Percentiles rank a stretch among this genome's conserved stretches.
Conservation (phyloP, 2,113 vertebrate genomes). For the Eonycteris spelaea region DNA sequence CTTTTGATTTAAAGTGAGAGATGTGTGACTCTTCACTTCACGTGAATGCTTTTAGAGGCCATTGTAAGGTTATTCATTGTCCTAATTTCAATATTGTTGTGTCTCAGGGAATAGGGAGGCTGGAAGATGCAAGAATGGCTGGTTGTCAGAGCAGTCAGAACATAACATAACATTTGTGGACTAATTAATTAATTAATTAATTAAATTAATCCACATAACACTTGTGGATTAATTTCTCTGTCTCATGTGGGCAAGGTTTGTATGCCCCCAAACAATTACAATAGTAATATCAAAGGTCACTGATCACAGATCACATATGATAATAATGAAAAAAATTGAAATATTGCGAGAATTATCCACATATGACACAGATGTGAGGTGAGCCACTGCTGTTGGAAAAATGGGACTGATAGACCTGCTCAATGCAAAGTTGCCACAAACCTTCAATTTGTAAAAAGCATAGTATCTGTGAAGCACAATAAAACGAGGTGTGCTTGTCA, state of each 20-base stretch:
- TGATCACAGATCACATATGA: not conserved
- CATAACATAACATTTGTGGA: not conserved
- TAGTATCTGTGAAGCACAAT: not conserved
- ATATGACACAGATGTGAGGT: not conserved
- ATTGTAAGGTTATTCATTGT: not conserved
- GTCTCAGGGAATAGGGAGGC: not conserved
- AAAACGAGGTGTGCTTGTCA: not conserved
- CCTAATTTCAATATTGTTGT: not conserved
- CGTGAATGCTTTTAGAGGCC: not conserved
- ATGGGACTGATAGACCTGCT: not conserved
- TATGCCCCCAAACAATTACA: not conserved
- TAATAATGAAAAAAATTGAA: not conserved
- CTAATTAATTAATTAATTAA: no score
- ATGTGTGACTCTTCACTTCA: not conserved
- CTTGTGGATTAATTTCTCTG: not conserved
- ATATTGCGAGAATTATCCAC: not conserved
- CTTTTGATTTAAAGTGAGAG: not conserved
- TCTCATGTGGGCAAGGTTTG: not conserved
- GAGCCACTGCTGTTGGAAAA: not conserved
- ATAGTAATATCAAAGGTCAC: not conserved
- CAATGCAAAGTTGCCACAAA: not conserved
- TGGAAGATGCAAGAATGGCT: not conserved
- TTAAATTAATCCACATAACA: no score
- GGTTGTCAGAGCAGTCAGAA: not conserved
- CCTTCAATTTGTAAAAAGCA: not conserved